A percentile compares a stretch with the other conserved stretches of the same genome.
Conservation (phyloP, 2,113 vertebrate species). For the Colinus virginianus region DNA sequence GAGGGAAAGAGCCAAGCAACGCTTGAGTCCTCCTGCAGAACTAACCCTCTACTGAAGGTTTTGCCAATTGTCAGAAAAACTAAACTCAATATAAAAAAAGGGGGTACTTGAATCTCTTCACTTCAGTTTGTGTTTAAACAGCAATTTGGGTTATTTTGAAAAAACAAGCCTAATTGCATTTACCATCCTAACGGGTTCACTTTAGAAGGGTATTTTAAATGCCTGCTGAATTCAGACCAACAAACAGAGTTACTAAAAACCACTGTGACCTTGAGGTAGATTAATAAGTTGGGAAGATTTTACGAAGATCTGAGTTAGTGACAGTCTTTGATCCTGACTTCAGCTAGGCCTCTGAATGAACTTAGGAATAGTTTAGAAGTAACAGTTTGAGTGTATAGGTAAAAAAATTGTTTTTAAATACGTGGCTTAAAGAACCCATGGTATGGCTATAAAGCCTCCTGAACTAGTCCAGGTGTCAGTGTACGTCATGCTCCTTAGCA, state of each 20-base stretch:
- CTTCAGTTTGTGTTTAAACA: background rate
- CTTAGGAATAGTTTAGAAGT: background rate
- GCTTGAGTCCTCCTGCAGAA: background rate
- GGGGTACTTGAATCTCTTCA: background rate
- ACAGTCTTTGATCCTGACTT: background rate
- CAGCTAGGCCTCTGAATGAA: background rate
- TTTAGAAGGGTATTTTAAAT: background rate
- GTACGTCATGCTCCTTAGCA: background rate
- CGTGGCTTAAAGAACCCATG: background rate
- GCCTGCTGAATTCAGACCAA: background rate
- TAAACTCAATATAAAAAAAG: background rate
- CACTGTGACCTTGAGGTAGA: background rate
- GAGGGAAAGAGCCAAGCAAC: background rate
- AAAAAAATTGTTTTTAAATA: background rate
- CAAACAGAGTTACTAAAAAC: background rate
- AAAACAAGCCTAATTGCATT: background rate
- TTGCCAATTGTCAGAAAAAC: conserved; percentile 2
- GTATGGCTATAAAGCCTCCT: background rate
- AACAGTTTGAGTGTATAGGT: background rate
- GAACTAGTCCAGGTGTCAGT: background rate
- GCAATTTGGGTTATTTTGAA: background rate
- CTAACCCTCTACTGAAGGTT: background rate
- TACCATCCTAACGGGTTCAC: background rate
- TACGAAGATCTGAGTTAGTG: background rate
- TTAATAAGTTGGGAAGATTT: background rate